Percentiles rank a stretch among this genome's conserved stretches.
These are phyloP conservation scores for Agrilus planipennis DNA, from an alignment of 1,140 invertebrate species.

Conservation along the genomic window DNA sequence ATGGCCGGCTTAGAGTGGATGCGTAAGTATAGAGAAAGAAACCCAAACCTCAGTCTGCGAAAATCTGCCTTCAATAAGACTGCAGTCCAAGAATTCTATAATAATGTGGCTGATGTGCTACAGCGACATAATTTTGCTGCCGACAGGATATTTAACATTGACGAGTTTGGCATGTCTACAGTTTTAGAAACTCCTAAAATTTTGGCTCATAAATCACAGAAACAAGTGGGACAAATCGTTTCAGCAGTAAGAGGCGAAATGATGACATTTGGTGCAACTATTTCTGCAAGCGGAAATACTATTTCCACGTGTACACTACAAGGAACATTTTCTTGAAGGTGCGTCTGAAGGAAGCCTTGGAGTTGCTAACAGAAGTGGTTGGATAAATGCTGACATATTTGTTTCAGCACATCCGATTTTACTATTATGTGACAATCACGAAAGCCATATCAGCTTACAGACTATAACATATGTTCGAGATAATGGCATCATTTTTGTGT, in stretches of 20 bases:
- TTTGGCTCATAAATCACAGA: no score
- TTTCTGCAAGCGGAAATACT: background rate
- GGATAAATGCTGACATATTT: background rate
- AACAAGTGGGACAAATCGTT: constrained; percentile 25
- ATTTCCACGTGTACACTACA: background rate
- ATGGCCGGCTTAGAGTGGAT: no score
- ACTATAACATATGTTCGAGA: constrained; percentile 26
- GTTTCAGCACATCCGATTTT: constrained; percentile 22
- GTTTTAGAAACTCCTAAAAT: no score
- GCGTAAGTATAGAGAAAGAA: no score
- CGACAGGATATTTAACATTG: constrained; percentile 37
- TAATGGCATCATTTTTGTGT: constrained; percentile 3
- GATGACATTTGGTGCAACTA: background rate
- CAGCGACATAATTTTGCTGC: no score
- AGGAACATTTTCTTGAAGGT: no score
- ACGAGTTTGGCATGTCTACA: constrained; percentile 36
- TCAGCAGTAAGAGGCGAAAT: background rate
- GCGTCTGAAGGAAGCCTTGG: background rate
- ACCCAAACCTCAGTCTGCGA: no score
- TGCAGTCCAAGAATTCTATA: no score
- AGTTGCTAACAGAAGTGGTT: background rate
- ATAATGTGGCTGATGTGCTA: no score
- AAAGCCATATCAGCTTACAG: constrained; percentile 4
- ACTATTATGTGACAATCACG: constrained; percentile 18
- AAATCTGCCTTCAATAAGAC: no score